These are phyloP conservation scores for Oostethus manadensis DNA, from an alignment of 2,113 vertebrate species.

Conservation along the genomic window DNA sequence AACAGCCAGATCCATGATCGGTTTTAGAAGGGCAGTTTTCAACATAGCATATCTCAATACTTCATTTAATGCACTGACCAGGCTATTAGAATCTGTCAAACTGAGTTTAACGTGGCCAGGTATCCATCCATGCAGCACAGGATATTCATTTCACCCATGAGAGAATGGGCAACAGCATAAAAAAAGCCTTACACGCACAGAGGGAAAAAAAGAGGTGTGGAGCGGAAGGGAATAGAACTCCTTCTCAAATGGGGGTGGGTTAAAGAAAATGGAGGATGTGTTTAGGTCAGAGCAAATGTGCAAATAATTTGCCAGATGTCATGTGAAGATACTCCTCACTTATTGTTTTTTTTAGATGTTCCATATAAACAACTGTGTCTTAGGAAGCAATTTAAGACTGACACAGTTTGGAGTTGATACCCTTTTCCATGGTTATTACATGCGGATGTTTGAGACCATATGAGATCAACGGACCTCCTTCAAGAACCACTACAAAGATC, in stretches of 20 bases:
- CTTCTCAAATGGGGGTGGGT: not conserved
- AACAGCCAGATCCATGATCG: slow-evolving; percentile 13
- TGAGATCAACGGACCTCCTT: not conserved
- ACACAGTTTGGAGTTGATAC: too few species aligned
- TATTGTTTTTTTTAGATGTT: too few species aligned
- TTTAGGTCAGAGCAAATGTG: too few species aligned
- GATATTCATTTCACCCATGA: slow-evolving; percentile 72
- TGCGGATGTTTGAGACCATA: not conserved
- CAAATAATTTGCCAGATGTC: too few species aligned
- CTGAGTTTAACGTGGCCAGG: slow-evolving; percentile 56
- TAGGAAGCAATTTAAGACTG: too few species aligned
- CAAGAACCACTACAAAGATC: not conserved
- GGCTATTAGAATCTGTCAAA: slow-evolving; percentile 54
- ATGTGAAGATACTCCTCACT: too few species aligned
- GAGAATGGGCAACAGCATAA: slow-evolving; percentile 41
- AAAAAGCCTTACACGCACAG: slow-evolving; percentile 13
- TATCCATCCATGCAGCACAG: slow-evolving; percentile 56
- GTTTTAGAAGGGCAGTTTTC: slow-evolving; percentile 13
- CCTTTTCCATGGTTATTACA: too few species aligned
- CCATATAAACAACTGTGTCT: too few species aligned
- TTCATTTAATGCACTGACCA: slow-evolving; percentile 53
- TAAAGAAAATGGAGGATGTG: not conserved
- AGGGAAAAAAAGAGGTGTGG: not conserved
- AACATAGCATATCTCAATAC: slow-evolving; percentile 32
- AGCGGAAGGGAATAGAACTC: not conserved